These are phyloP conservation scores for Fissipunctia ypsillon DNA, from an alignment of 2,888 invertebrate species.

Conservation along the genomic window DNA sequence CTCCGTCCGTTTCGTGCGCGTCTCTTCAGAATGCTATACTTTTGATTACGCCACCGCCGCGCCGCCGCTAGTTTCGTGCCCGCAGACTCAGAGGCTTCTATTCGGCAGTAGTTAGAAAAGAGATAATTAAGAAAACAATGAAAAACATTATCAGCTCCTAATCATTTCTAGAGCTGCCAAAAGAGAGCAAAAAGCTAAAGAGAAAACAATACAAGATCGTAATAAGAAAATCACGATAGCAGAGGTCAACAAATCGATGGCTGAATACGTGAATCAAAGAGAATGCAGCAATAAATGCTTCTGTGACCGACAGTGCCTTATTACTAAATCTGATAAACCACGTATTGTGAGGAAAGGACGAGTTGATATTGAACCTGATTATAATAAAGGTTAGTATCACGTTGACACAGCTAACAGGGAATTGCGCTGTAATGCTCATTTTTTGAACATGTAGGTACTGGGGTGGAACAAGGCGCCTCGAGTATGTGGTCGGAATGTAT, in stretches of 20 bases:
- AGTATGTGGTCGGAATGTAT: not conserved
- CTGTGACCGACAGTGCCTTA: constrained; percentile 57
- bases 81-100: too few relatives aligned
- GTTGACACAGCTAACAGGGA: not conserved
- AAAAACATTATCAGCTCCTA: not conserved
- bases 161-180: constrained; percentile 36
- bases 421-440: too few relatives aligned
- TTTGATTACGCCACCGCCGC: too few relatives aligned
- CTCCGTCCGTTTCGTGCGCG: too few relatives aligned
- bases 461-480: not conserved
- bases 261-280: constrained; percentile 30
- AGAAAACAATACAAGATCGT: constrained; percentile 40
- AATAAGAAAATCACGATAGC: constrained; percentile 34
- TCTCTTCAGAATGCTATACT: too few relatives aligned
- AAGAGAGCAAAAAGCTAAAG: constrained; percentile 29
- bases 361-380: constrained; percentile 17
- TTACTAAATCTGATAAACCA: constrained; percentile 37
- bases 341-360: constrained; percentile 24
- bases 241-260: constrained; percentile 50
- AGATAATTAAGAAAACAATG: not conserved
- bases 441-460: not conserved
- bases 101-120: not conserved
- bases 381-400: not conserved
- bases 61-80: too few relatives aligned
- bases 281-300: constrained; percentile 40